These are phyloP conservation scores for Trichoplusia ni DNA, from an alignment of 1,140 invertebrate species.

Conservation along the genomic window DNA sequence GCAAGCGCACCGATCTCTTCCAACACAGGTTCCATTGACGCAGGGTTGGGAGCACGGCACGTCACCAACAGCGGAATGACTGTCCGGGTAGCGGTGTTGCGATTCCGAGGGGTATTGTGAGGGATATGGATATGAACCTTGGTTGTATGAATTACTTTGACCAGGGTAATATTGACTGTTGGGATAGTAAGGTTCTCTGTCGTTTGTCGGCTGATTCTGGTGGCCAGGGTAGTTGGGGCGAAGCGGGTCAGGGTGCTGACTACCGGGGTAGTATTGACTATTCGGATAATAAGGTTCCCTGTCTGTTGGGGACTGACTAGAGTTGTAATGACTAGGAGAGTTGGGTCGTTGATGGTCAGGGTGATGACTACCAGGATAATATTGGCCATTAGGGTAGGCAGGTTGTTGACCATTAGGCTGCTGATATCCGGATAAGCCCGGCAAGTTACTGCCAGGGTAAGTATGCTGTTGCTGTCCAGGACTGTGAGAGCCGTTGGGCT, in stretches of 20 bases:
- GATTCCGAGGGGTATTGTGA: not conserved
- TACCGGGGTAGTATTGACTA: slow-evolving; percentile 17
- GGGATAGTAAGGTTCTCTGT: not conserved
- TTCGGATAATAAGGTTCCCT: not conserved
- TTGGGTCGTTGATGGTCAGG: not conserved
- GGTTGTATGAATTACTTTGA: not conserved
- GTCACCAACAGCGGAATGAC: not conserved
- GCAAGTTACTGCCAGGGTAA: slow-evolving; percentile 3
- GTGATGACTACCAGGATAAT: too few species aligned
- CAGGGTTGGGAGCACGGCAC: slow-evolving; percentile 77
- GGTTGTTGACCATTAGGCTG: not conserved
- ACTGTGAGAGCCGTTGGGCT: not conserved
- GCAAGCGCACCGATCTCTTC: slow-evolving; percentile 79
- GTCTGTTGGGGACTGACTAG: not conserved
- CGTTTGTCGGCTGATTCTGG: not conserved
- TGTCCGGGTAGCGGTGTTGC: not conserved
- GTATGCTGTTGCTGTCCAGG: not conserved
- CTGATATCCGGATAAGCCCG: not conserved
- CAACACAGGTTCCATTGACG: slow-evolving; percentile 80
- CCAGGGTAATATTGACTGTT: slow-evolving; percentile 7
- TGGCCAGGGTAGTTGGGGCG: not conserved
- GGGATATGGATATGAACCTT: not conserved
- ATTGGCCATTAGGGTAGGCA: slow-evolving; percentile 1
- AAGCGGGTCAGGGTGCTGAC: slow-evolving; percentile 9
- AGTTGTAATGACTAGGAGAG: too few species aligned